phyloP scores from a whole-genome alignment of 2,113 vertebrate genomes.

The Tupaia tana region DNA sequence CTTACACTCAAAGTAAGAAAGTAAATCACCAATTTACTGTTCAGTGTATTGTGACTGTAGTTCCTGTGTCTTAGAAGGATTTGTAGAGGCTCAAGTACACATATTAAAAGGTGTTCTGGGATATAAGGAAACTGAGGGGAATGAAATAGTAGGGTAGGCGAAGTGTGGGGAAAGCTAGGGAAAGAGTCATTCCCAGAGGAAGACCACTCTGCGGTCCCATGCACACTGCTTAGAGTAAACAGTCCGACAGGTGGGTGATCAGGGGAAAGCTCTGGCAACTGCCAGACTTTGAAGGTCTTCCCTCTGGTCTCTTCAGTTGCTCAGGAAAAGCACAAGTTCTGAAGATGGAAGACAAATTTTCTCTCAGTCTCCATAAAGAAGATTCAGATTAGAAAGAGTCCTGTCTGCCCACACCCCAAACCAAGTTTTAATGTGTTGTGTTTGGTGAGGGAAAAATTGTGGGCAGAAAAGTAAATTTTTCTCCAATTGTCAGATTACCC shows the following conservation, averaged over 20 bases:
- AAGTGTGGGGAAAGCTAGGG: neutral
- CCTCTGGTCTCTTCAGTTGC: neutral
- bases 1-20: slow-evolving; percentile 94
- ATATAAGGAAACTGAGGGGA: neutral
- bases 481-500: neutral
- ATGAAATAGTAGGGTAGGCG: neutral
- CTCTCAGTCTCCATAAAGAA: neutral
- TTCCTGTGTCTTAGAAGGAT: neutral
- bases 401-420: neutral
- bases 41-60: neutral
- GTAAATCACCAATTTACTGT: neutral
- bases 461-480: slow-evolving; percentile 6
- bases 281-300: too few species aligned
- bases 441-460: neutral
- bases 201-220: neutral
- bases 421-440: neutral
- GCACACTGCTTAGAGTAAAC: neutral
- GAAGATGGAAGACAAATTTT: neutral
- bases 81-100: neutral
- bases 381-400: neutral
- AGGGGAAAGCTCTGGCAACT: neutral
- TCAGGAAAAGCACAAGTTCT: neutral
- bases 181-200: neutral
- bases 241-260: neutral
- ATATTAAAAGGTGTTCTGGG: neutral